phyloP scores from a whole-genome alignment of 1,140 invertebrate genomes.

The Spodoptera litura region DNA sequence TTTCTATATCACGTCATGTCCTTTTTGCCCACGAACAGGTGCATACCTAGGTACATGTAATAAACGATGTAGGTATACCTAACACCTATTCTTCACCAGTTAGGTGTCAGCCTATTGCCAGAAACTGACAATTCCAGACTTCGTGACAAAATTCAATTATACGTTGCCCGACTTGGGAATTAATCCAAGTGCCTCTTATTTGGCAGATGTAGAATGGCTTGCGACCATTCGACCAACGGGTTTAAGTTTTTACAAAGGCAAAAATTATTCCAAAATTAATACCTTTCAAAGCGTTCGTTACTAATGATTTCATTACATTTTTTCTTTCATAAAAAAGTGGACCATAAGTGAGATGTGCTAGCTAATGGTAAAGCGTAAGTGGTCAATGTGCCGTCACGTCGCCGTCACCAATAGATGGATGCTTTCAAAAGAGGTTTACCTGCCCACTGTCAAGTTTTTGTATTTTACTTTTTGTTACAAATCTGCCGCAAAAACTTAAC shows the following conservation, averaged over 20 bases:
- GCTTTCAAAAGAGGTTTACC: constrained; percentile 23
- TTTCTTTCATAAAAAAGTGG: constrained; percentile 25
- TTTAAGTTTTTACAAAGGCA: constrained; percentile 5
- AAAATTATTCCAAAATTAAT: constrained; percentile 3
- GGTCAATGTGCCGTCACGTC: background rate
- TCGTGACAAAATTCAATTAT: too few relatives aligned
- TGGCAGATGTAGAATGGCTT: too few relatives aligned
- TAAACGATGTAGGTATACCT: too few relatives aligned
- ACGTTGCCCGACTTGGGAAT: too few relatives aligned
- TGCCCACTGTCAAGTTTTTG: background rate
- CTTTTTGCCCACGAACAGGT: too few relatives aligned
- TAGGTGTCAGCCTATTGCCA: too few relatives aligned
- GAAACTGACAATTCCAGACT: too few relatives aligned
- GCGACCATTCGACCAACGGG: too few relatives aligned
- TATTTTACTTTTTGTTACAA: constrained; percentile 10
- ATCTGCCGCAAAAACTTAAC: background rate
- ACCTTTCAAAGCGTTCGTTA: constrained; percentile 2
- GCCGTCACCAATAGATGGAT: constrained; percentile 1
- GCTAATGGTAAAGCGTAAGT: constrained; percentile 33
- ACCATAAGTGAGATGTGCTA: constrained; percentile 4
- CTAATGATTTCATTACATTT: constrained; percentile 23
- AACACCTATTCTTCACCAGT: too few relatives aligned
- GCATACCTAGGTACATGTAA: too few relatives aligned
- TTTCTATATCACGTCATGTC: too few relatives aligned
- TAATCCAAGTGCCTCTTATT: too few relatives aligned